Percentiles rank a stretch among this genome's conserved stretches.
These are phyloP conservation scores for Tenualosa thibaudeaui DNA, from an alignment of 2,797 vertebrate genomes.

Conservation along the genomic window DNA sequence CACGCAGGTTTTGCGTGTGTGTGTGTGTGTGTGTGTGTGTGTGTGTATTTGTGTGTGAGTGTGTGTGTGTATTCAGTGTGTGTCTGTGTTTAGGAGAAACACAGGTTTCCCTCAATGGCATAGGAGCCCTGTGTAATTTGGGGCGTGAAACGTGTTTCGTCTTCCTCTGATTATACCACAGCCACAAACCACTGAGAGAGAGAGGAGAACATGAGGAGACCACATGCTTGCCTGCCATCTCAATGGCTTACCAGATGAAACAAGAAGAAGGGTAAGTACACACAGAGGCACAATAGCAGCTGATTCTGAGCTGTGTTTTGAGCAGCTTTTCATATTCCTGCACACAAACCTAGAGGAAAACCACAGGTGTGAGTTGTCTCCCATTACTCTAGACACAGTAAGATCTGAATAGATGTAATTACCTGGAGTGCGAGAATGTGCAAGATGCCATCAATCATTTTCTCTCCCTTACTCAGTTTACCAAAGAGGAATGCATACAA, in stretches of 20 bases:
- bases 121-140: conserved; percentile 63
- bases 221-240: conserved; percentile 25
- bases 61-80: background rate
- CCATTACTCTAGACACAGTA: background rate
- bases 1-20: background rate
- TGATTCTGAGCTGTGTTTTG: background rate
- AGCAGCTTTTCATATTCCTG: background rate
- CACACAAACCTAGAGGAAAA: background rate
- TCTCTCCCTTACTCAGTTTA: background rate
- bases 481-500: background rate
- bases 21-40: background rate
- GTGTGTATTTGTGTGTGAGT: background rate
- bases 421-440: background rate
- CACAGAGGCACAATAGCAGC: background rate
- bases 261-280: background rate
- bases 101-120: conserved; percentile 34
- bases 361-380: background rate
- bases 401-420: conserved; percentile 13
- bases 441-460: conserved; percentile 4
- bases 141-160: conserved; percentile 70
- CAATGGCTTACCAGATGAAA: conserved; percentile 25
- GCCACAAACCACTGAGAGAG: conserved; percentile 36
- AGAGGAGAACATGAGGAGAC: background rate
- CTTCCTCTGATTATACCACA: conserved; percentile 69
- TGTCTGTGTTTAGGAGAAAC: background rate